These are phyloP conservation scores for Hirtodrosophila confusa DNA, from an alignment of 2,888 invertebrate genomes.

Conservation along the genomic window DNA sequence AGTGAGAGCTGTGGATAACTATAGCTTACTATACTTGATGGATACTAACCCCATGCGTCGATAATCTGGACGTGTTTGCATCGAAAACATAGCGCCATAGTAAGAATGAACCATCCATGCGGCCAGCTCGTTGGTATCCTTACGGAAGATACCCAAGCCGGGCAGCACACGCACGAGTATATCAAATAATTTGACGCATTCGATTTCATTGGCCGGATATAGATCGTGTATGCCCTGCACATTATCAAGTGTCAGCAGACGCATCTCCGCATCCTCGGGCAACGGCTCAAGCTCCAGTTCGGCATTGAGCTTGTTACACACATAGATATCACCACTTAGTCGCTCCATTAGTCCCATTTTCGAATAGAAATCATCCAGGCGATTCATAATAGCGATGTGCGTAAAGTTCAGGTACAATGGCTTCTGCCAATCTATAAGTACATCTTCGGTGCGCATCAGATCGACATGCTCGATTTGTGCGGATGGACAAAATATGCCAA, in stretches of 20 bases:
- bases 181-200: conserved; percentile 92
- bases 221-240: conserved; percentile 93
- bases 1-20: background rate
- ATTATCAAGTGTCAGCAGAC: conserved; percentile 90
- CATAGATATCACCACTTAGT: conserved; percentile 92
- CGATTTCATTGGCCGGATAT: conserved; percentile 95
- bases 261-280: conserved; percentile 89
- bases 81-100: conserved; percentile 96
- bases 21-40: background rate
- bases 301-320: conserved; percentile 88
- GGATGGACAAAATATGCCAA: conserved; percentile 93
- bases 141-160: conserved; percentile 91
- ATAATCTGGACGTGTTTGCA: conserved; percentile 93
- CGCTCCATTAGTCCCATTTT: conserved; percentile 88
- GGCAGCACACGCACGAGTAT: conserved; percentile 91
- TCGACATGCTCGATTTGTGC: conserved; percentile 90
- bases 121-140: conserved; percentile 88
- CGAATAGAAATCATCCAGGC: conserved; percentile 89
- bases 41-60: conserved; percentile 87
- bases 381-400: conserved; percentile 91
- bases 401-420: conserved; percentile 95
- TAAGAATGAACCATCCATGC: conserved; percentile 97
- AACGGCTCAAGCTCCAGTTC: conserved; percentile 87
- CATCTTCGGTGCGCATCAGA: conserved; percentile 90
- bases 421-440: conserved; percentile 91